These are phyloP conservation scores for Myopa tessellatipennis DNA, from an alignment of 2,888 invertebrate species.

Conservation along the genomic window DNA sequence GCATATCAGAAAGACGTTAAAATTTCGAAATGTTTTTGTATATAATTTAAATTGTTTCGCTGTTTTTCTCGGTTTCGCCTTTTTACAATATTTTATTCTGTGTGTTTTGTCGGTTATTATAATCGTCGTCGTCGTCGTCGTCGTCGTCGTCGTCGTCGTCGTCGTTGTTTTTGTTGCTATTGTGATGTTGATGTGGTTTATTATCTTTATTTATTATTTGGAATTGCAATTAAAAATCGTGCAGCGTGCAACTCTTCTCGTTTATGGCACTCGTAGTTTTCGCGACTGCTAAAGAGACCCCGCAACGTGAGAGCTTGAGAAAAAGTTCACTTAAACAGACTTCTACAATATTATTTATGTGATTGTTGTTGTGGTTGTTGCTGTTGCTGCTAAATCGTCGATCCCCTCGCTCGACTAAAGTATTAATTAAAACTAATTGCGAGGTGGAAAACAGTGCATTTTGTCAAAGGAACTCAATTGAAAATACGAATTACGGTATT, in stretches of 20 bases:
- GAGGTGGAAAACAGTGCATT: conserved; percentile 20
- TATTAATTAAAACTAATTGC: conserved; percentile 26
- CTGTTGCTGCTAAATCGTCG: neutral
- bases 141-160: conserved; percentile 42
- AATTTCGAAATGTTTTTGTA: conserved; percentile 1
- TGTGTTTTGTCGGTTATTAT: conserved; percentile 25
- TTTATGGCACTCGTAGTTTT: neutral
- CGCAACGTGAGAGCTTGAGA: conserved; percentile 14
- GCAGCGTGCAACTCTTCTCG: conserved; percentile 6
- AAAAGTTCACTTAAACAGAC: conserved; percentile 17
- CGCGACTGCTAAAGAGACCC: neutral
- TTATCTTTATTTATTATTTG: conserved; percentile 41
- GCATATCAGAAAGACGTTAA: conserved; percentile 32
- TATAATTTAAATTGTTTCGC: conserved; percentile 4
- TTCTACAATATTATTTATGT: conserved; percentile 8
- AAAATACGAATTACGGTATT: conserved; percentile 10
- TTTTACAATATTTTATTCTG: conserved; percentile 24
- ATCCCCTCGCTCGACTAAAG: conserved; percentile 1
- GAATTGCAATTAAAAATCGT: conserved; percentile 36
- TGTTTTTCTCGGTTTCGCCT: neutral
- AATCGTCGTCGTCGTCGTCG: neutral
- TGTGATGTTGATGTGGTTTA: conserved; percentile 47
- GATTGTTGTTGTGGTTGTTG: neutral
- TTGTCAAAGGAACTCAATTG: conserved; percentile 29
- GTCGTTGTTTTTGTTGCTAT: conserved; percentile 52